Base-by-base conservation (phyloP, 2,888 invertebrate genomes). In the Aradus depressus region DNA sequence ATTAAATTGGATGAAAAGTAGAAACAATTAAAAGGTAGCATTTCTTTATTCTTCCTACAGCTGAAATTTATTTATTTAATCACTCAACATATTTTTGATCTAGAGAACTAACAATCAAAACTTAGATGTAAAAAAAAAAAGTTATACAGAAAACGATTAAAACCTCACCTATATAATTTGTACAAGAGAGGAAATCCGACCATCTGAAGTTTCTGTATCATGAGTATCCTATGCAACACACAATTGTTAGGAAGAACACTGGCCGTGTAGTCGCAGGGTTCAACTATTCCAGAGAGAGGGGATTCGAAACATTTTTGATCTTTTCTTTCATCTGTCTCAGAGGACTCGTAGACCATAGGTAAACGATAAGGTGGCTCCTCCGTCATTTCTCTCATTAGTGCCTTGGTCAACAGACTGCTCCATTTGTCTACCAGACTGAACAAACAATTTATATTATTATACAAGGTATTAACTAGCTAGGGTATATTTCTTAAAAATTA, bases 161-260 rank as follows among this genome's bases (percentile, higher is more conserved):
- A 50, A 16, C 31, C 26, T 39, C 35, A 57, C 55, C 47, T 53
- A 53, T 62, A 69, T 28, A 67, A 60, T 42, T 62, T 60, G 60
- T 68, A 67, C 41, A 72, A 64, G 8, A 64, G 53, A 39, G 70
- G 68, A 50, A 68, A 66, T 58, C 66, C 72, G 53, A 64, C 63
- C 19, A 61, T 59, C 62, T 77, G 76, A 39, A 78, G 64, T 64
- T 71, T 70, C 65, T 83, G 82, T 47, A 77, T 70, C 41, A 67
- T 67, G 26, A 78, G 67, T 55, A 83, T 75, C 51, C 74, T 68
- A 38, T 75, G 74, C 34, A 83, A 66, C 23, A 82, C 75, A 59
- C 76, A 77, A 43, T 75, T 73, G 39, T 61, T 59, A 1, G 77
- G 75, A 35, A 78, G 64, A 23, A 57, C 56, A 6, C 53, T 37